phyloP scores from a whole-genome alignment of 2,113 vertebrate species.

The Typhlomys cinereus region DNA sequence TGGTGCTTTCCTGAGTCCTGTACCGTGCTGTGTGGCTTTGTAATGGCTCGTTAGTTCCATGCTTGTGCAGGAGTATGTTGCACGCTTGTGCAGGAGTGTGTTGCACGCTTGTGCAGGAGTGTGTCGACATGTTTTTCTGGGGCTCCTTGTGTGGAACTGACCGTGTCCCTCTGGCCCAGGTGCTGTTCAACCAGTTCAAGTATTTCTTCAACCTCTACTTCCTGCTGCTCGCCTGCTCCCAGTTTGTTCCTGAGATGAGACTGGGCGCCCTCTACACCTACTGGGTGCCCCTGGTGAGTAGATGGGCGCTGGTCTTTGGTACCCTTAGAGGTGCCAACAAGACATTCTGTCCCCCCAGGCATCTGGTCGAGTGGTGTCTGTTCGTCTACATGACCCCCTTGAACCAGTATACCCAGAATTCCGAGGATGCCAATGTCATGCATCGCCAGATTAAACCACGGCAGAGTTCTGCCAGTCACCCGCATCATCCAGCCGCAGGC shows the following conservation, averaged over 20 bases:
- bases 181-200: slow-evolving; percentile 98
- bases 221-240: slow-evolving; percentile 96
- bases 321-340: neutral
- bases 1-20: neutral
- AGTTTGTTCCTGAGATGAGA: slow-evolving; percentile 95
- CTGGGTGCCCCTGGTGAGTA: slow-evolving; percentile 98
- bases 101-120: too few relatives aligned
- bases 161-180: slow-evolving; percentile 80
- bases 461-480: too few relatives aligned
- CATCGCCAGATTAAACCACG: accelerated
- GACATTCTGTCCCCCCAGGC: neutral
- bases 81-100: too few relatives aligned
- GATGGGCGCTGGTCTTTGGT: neutral
- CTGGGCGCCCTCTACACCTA: slow-evolving; percentile 97
- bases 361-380: neutral
- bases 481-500: accelerated
- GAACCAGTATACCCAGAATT: accelerated
- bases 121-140: too few relatives aligned
- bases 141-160: too few relatives aligned
- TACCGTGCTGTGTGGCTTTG: too few relatives aligned
- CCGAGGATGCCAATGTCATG: accelerated
- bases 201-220: slow-evolving; percentile 99
- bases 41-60: accelerated
- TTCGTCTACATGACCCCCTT: too few relatives aligned
- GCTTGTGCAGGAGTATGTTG: neutral